A percentile compares a stretch with the other conserved stretches of the same genome.
Conservation (phyloP, 2,113 vertebrate species). For the Cynoglossus semilaevis region DNA sequence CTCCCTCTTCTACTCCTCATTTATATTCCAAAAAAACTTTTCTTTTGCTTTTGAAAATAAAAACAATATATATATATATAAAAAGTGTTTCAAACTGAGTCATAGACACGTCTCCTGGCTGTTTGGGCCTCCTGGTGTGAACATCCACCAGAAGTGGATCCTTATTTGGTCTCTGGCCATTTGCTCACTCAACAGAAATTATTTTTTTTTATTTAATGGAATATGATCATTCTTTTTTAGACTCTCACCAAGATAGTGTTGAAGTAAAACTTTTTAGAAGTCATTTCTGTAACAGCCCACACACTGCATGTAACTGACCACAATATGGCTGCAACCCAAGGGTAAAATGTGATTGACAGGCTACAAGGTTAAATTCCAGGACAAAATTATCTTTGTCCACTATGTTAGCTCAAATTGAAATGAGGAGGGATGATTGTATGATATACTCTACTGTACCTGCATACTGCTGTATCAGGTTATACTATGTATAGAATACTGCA, state of each 20-base stretch:
- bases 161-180: neutral
- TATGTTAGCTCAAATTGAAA: too few species aligned
- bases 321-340: neutral
- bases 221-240: neutral
- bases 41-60: neutral
- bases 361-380: too few species aligned
- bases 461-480: too few species aligned
- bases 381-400: too few species aligned
- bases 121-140: conserved; percentile 11
- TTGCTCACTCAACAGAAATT: neutral
- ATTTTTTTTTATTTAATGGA: neutral
- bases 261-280: too few species aligned
- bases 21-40: conserved; percentile 19
- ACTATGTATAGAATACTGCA: neutral
- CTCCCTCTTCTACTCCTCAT: conserved; percentile 13
- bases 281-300: too few species aligned
- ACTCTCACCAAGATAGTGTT: neutral
- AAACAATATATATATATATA: too few species aligned
- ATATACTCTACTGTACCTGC: too few species aligned
- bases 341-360: too few species aligned
- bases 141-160: neutral
- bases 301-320: too few species aligned
- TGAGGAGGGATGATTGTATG: too few species aligned
- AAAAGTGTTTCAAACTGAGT: conserved; percentile 1
- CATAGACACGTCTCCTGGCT: conserved; percentile 15